Evolutionary conservation across 92 coral and sea anemone species (phyloP).

Genomic region (Epizoanthus ramosus): DNA sequence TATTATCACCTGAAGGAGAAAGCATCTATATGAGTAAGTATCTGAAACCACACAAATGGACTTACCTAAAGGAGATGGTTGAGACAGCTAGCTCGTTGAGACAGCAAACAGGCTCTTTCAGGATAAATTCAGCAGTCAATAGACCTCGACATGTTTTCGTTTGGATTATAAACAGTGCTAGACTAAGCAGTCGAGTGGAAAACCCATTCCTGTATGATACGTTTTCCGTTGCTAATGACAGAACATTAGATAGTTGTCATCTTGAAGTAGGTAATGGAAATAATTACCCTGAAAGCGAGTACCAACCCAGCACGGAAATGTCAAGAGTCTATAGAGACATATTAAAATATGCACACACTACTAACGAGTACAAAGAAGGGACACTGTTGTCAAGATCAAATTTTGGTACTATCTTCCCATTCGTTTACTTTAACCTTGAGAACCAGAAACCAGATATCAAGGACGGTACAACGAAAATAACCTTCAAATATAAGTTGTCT

Average conservation of each 20-base stretch:
- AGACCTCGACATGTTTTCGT: slow-evolving; percentile 6
- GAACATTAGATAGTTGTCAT: neutral
- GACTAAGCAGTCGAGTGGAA: too few species aligned
- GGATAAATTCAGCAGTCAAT: neutral
- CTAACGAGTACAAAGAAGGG: neutral
- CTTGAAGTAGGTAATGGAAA: slow-evolving; percentile 18
- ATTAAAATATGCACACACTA: neutral
- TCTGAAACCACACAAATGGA: slow-evolving; percentile 1
- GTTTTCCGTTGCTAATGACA: neutral
- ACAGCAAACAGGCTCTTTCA: slow-evolving; percentile 21
- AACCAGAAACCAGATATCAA: slow-evolving; percentile 8
- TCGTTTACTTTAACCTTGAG: neutral
- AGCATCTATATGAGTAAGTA: neutral
- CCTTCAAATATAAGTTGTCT: neutral
- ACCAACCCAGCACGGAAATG: slow-evolving; percentile 9
- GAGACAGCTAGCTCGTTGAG: neutral
- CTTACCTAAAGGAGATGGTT: slow-evolving; percentile 1
- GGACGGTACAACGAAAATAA: neutral
- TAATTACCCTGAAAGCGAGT: neutral
- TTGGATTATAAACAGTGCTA: slow-evolving; percentile 17
- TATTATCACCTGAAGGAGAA: slow-evolving; percentile 18
- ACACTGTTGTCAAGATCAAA: too few species aligned
- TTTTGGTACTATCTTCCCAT: neutral
- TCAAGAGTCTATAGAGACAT: neutral
- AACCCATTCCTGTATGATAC: neutral